Percentiles rank a stretch among this genome's conserved stretches.
These are phyloP conservation scores for Nomia melanderi DNA, from an alignment of 1,140 invertebrate species.

Conservation along the genomic window DNA sequence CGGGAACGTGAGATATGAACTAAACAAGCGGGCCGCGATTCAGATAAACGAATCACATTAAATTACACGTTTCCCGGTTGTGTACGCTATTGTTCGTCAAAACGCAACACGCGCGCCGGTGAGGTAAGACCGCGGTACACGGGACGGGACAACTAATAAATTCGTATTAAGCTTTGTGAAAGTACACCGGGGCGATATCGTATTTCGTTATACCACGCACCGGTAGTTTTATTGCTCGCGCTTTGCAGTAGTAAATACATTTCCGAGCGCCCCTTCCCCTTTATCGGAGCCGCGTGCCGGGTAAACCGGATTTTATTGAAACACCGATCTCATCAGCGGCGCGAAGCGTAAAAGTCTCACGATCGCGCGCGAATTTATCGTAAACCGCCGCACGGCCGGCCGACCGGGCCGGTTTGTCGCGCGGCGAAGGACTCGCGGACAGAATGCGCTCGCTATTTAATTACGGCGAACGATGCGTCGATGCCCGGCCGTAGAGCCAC, in stretches of 20 bases:
- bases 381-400: too few relatives aligned
- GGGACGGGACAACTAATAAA: slow-evolving; percentile 39
- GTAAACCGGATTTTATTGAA: slow-evolving; percentile 70
- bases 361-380: slow-evolving; percentile 61
- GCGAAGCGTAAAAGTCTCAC: slow-evolving; percentile 60
- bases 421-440: not conserved
- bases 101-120: slow-evolving; percentile 10
- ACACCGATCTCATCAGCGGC: slow-evolving; percentile 63
- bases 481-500: too few relatives aligned
- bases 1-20: not conserved
- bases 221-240: slow-evolving; percentile 65
- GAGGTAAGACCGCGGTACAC: slow-evolving; percentile 1
- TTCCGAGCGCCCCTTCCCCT: slow-evolving; percentile 24
- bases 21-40: not conserved
- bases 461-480: not conserved
- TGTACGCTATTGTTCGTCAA: slow-evolving; percentile 34
- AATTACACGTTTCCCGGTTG: slow-evolving; percentile 6
- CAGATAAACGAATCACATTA: slow-evolving; percentile 39
- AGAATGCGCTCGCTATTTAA: not conserved
- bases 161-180: slow-evolving; percentile 49
- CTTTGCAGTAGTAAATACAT: slow-evolving; percentile 62
- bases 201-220: slow-evolving; percentile 40
- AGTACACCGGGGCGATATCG: slow-evolving; percentile 34
- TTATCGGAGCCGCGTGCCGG: slow-evolving; percentile 41
- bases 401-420: slow-evolving; percentile 26